phyloP scores from a whole-genome alignment of 2,888 invertebrate species.

The Gnatocerus cornutus region DNA sequence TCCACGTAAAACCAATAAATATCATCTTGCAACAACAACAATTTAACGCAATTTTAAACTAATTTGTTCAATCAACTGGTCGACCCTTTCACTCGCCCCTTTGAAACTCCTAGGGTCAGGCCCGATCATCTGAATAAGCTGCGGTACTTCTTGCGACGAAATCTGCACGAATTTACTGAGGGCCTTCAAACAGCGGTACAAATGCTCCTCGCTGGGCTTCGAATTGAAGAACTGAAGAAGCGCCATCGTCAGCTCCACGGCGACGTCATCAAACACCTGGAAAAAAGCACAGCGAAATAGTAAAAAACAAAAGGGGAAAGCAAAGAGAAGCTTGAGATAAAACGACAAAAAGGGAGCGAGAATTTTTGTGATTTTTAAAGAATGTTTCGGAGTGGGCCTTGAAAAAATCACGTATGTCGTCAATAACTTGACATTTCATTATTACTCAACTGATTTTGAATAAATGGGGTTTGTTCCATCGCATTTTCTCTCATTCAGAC shows the following conservation, averaged over 20 bases:
- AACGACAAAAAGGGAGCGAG: too few species aligned
- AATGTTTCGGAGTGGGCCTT: too few species aligned
- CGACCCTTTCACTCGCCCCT: slow-evolving; percentile 86
- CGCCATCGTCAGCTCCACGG: slow-evolving; percentile 93
- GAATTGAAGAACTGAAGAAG: slow-evolving; percentile 90
- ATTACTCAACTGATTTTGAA: too few species aligned
- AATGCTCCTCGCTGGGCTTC: slow-evolving; percentile 85
- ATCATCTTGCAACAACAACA: not conserved
- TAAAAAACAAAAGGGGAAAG: slow-evolving; percentile 7
- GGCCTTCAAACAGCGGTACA: slow-evolving; percentile 86
- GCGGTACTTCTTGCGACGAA: slow-evolving; percentile 88
- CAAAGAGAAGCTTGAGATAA: too few species aligned
- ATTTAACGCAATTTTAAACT: slow-evolving; percentile 76
- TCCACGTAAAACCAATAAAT: too few species aligned
- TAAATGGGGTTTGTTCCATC: too few species aligned
- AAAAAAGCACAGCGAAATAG: slow-evolving; percentile 47
- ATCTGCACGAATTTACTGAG: slow-evolving; percentile 83
- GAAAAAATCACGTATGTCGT: too few species aligned
- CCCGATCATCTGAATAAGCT: slow-evolving; percentile 92
- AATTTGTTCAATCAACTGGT: slow-evolving; percentile 86
- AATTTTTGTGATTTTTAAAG: too few species aligned
- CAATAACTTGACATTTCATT: too few species aligned
- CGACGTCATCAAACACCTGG: slow-evolving; percentile 95
- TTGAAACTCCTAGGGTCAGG: slow-evolving; percentile 88
- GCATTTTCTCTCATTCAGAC: too few species aligned